Evolutionary conservation across 2,888 invertebrate species (phyloP), one percentile per base, ranked within the genome.

Genomic region (Epinotia demarniana): DNA sequence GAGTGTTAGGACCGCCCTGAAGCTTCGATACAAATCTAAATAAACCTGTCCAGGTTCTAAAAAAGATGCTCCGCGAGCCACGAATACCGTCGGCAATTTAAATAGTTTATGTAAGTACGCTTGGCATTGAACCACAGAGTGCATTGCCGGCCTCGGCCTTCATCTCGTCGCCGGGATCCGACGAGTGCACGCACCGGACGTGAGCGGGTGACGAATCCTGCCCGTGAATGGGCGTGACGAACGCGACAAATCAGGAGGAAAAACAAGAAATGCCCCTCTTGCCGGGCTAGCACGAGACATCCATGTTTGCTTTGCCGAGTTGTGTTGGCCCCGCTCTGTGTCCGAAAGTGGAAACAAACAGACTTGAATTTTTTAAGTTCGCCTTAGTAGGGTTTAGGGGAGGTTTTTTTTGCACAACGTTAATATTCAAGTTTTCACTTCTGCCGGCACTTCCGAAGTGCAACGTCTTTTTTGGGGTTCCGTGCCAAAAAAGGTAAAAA

Each of bases 51-150:
- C n/a, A 13, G 27, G 46, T 27, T 62, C 62, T 71, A 71, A 53
- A 53, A 62, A 19, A 18, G 46, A 43, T 46, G 61, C 60, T 49
- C 4, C 13, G 61, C 18, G 16, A 27, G 33, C 61, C 18, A 53
- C 62, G 16, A 71, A 61, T 62, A 71, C 61, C 16, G 12, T 53
- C 18, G 19, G 13, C 49, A 62, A 46, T 69, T 69, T 60, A 60
- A 69, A 69, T 69, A 60, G 69, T 69, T 69, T 69, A 69, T 69
- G 69, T 69, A 60, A 58, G 58, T 73, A 58, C 69, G 62, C 74
- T 64, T 70, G 69, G 69, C 74, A 69, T 74, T 74, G 74, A 63
- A 74, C 62, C 69, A 46, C 19, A 23, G 55, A 43, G 23, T 53
- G 74, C 74, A 74, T 70, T 74, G 18, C 33, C 27, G 60, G 49